Conservation (phyloP, 2,888 invertebrate genomes). For the Acleris literana region DNA sequence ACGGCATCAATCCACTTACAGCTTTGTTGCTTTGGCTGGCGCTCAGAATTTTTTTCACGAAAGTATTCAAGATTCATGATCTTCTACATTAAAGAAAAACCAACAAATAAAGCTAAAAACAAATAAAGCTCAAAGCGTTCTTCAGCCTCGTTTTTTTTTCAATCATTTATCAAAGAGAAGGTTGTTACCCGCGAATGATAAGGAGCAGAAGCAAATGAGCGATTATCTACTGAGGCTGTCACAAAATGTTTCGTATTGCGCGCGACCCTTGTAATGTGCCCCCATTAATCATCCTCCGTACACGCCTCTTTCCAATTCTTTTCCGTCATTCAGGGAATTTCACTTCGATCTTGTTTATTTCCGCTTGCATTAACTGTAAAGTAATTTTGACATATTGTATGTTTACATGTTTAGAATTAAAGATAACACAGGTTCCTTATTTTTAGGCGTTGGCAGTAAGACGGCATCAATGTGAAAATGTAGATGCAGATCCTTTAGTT, state of each 20-base stretch:
- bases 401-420: too few relatives aligned
- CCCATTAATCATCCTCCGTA: constrained; percentile 67
- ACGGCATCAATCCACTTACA: too few relatives aligned
- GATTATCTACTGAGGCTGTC: constrained; percentile 60
- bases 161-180: constrained; percentile 31
- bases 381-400: too few relatives aligned
- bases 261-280: constrained; percentile 56
- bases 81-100: not conserved
- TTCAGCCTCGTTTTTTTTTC: constrained; percentile 15
- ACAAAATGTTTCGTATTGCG: constrained; percentile 57
- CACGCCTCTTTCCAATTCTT: constrained; percentile 45
- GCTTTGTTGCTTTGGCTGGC: too few relatives aligned
- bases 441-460: constrained; percentile 92
- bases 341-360: constrained; percentile 55
- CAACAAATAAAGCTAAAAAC: not conserved
- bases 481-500: constrained; percentile 95
- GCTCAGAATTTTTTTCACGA: too few relatives aligned
- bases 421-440: not conserved
- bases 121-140: not conserved
- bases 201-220: constrained; percentile 60
- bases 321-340: constrained; percentile 52
- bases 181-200: constrained; percentile 43
- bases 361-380: not conserved
- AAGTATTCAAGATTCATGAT: too few relatives aligned
- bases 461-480: constrained; percentile 93